A percentile compares a stretch with the other conserved stretches of the same genome.
Conservation (phyloP, 2,113 vertebrate species). For the Pygoscelis antarcticus region DNA sequence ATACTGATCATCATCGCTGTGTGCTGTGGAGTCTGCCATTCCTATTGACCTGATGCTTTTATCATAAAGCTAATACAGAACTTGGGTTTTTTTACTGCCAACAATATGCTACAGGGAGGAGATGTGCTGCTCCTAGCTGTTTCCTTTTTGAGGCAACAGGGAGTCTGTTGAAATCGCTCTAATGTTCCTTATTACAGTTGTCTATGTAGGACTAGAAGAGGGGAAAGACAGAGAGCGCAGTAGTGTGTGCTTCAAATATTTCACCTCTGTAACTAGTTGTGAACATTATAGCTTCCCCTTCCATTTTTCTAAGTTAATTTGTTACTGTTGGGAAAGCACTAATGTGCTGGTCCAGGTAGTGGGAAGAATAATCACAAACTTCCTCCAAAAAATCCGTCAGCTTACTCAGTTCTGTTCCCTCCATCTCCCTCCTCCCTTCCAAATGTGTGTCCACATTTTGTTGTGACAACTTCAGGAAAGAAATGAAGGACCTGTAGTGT, state of each 20-base stretch:
- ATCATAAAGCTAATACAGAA: not conserved
- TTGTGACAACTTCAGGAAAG: not conserved
- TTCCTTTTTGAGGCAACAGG: not conserved
- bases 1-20: accelerated
- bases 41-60: not conserved
- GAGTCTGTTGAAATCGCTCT: not conserved
- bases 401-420: not conserved
- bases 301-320: not conserved
- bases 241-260: not conserved
- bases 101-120: not conserved
- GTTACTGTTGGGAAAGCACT: not conserved
- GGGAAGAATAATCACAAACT: not conserved
- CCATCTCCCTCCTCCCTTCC: not conserved
- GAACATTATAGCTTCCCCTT: not conserved
- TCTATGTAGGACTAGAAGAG: not conserved
- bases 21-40: not conserved
- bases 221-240: not conserved
- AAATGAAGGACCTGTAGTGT: not conserved
- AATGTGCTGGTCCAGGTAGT: not conserved
- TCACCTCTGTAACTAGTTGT: not conserved
- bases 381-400: not conserved
- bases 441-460: not conserved
- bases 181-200: not conserved
- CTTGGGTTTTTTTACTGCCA: not conserved
- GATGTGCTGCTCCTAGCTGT: not conserved